A percentile compares a stretch with the other conserved stretches of the same genome.
phyloP scores from a whole-genome alignment of 2,797 vertebrate genomes.

The Cuculus canorus region DNA sequence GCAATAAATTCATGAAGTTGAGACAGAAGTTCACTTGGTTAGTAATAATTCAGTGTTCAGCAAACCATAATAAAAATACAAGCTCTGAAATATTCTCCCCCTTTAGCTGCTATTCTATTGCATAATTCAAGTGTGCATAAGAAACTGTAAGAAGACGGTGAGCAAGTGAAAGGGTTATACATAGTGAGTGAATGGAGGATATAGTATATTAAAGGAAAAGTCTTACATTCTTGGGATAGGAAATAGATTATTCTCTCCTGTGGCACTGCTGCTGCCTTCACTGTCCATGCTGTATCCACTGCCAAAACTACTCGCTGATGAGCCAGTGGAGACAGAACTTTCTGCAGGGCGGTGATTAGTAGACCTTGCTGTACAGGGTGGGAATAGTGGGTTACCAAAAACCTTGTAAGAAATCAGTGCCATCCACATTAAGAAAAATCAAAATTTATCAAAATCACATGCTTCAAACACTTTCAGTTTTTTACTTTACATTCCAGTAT shows the following conservation, averaged over 20 bases:
- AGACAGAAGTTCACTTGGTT: background rate
- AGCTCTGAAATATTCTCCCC: background rate
- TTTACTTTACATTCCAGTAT: background rate
- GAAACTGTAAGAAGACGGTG: background rate
- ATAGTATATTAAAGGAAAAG: background rate
- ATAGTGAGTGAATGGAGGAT: background rate
- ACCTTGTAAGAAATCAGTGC: background rate
- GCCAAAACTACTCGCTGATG: constrained; percentile 88
- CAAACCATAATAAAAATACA: background rate
- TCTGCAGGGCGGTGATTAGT: constrained; percentile 87
- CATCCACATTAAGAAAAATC: background rate
- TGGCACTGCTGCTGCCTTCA: constrained; percentile 84
- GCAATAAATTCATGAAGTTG: background rate
- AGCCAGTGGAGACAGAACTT: constrained; percentile 87
- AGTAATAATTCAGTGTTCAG: background rate
- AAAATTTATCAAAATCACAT: background rate
- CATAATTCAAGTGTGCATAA: background rate
- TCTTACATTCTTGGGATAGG: constrained; percentile 95
- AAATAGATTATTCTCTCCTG: constrained; percentile 92
- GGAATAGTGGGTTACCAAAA: constrained; percentile 65
- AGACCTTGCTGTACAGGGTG: constrained; percentile 84
- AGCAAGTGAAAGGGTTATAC: background rate
- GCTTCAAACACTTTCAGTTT: background rate
- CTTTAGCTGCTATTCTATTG: background rate
- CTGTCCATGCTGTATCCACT: constrained; percentile 91